Conservation (phyloP, 2,113 vertebrate genomes). For the Dipodomys spectabilis region DNA sequence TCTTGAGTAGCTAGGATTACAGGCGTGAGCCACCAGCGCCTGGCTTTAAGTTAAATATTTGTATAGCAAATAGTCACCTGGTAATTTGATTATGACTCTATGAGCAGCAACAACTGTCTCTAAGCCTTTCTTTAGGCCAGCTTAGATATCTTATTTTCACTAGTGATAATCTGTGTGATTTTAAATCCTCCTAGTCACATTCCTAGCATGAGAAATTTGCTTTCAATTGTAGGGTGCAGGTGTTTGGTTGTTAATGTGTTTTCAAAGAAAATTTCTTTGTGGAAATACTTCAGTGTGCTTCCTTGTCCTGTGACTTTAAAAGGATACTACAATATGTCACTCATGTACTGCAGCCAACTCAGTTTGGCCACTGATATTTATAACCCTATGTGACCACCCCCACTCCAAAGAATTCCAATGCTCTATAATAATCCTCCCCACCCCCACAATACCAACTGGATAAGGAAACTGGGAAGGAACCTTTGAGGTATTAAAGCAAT, state of each 20-base stretch:
- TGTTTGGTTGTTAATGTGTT: conserved; percentile 64
- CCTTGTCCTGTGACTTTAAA: conserved; percentile 62
- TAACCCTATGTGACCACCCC: conserved; percentile 82
- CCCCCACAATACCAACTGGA: conserved; percentile 81
- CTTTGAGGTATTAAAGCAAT: conserved; percentile 61
- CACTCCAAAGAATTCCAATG: conserved; percentile 75
- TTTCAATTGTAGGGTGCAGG: conserved; percentile 29
- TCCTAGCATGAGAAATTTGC: conserved; percentile 7
- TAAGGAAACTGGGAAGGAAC: conserved; percentile 73
- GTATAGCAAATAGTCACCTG: background rate
- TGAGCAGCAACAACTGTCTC: conserved; percentile 13
- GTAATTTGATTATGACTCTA: conserved; percentile 54
- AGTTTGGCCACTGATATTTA: conserved; percentile 84
- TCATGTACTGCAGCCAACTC: conserved; percentile 76
- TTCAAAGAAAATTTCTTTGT: conserved; percentile 65
- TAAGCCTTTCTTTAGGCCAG: conserved; percentile 30
- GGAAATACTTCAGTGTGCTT: conserved; percentile 61
- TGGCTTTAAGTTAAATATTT: conserved; percentile 29
- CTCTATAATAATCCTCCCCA: conserved; percentile 76
- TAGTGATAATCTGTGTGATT: conserved; percentile 26
- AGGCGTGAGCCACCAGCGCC: too few species aligned
- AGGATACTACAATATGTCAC: conserved; percentile 67
- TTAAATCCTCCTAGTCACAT: conserved; percentile 7
- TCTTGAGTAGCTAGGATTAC: too few species aligned
- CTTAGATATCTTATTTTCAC: conserved; percentile 54